Base-by-base conservation (phyloP, 2,113 vertebrate species). In the Pseudorectes ferrugineus region DNA sequence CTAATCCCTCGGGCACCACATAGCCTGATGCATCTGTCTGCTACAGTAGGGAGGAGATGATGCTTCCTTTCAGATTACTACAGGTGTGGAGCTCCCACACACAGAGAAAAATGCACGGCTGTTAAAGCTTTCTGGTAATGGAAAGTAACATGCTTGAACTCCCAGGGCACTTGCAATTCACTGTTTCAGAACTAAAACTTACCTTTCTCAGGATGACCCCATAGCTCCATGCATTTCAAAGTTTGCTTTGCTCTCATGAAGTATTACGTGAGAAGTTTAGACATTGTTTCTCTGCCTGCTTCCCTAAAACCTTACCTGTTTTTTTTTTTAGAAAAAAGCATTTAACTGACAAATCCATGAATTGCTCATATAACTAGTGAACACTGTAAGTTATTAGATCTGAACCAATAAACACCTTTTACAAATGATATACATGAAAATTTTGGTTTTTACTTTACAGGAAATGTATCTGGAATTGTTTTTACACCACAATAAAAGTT, bases 1-100 rank as follows among this genome's bases (percentile, higher is more conserved):
- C 89, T 97, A 97, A 96, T 97, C 92, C 91, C 51, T 66, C 4
- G 15, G 89, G 90, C 90, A 94, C 93, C 49, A 7, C 54, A 21
- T 46, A 46, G 77, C 89, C 87, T 87, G 82, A 61, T 93, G 85
- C 81, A 72, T 78, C 79, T 95, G 76, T 70, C 86, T 92, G 57
- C 75, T 91, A 14, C 63, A 33, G 51, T 0, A n/a, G 52, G 66
- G 66, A 93, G 81, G 66, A 88, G 79, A 62, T 81, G 66, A 42
- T 51, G 66, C 78, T 93, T 94, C 46, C 75, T 95, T 95, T 94
- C 77, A 74, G 68, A 61, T 79, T 70, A 51, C 40, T 74, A 25
- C 66, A 92, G 89, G 87, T 61, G 85, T 95, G 94, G 73, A 86
- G 15, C 52, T 92, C 62, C 36, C 85, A 88, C 77, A 92, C 83